Base-by-base conservation (phyloP, 2,888 invertebrate species). In the Argynnis bischoffii region DNA sequence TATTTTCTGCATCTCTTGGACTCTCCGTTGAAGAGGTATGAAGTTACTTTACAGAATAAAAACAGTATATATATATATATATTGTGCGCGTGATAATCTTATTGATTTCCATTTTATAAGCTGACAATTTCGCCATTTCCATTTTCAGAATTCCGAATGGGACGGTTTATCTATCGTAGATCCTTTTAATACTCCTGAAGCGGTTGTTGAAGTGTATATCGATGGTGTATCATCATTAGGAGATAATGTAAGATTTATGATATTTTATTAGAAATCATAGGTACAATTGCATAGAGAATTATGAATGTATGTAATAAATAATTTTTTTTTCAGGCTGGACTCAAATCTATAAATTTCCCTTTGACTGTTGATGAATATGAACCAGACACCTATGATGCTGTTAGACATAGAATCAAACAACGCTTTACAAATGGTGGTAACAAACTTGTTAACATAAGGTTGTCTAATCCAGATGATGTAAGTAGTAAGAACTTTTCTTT, bases 121-220 rank as follows among this genome's bases (percentile, higher is more conserved):
- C n/a, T 13, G 48, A 59, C 48, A 26, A 26, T 48, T 15, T 18
- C 16, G 31, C 55, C 13, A 8, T 57, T 53, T 56, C 18, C 31
- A 15, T 77, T 74, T 75, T 11, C 79, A 95, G 93, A 94, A 93
- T 77, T 93, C 94, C 15, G 92, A 94, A 74, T 97, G 97, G 96
- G 88, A 92, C 75, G 96, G 96, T 15, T 83, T 97, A 74, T 93
- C 89, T 66, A 93, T 97, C 53, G 87, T 84, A 6, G 94, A 96
- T 87, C 96, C 96, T 1, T 97, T 97, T 77, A 89, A 94, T 69
- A 93, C 95, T 59, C 95, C 97, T n/a, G 95, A 96, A 83, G 95
- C 95, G 48, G 93, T 95, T 2, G 95, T 96, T 16, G 94, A 94
- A 51, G 88, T 97, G 14, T 94, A 94, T 59, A 92, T 97, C 57